Conservation (phyloP, 2,797 vertebrate genomes). For the Anabacerthia variegaticeps region DNA sequence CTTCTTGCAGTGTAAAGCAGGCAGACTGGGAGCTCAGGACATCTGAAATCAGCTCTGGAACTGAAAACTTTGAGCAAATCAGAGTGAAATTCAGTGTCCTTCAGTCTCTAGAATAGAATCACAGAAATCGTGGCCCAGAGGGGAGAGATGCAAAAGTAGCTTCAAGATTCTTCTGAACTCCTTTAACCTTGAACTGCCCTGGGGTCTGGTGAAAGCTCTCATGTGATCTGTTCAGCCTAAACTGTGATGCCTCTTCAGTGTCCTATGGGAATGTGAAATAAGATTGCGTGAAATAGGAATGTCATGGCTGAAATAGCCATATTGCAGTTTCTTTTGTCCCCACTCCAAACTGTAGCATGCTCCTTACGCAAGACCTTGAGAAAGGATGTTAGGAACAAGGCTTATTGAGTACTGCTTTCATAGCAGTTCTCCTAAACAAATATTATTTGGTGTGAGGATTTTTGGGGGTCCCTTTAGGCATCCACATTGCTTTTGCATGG, state of each 20-base stretch:
- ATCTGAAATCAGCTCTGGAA: neutral
- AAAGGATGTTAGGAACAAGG: neutral
- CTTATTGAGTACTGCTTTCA: neutral
- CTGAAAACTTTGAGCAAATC: neutral
- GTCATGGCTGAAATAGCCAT: neutral
- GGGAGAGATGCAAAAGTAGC: neutral
- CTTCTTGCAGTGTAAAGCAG: neutral
- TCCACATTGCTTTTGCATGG: neutral
- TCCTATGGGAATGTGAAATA: slow-evolving; percentile 35
- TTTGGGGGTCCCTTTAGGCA: neutral
- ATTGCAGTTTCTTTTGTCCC: slow-evolving; percentile 12
- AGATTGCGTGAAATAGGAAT: slow-evolving; percentile 51
- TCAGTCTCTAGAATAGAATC: neutral
- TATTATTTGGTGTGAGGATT: fast-evolving
- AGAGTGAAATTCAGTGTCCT: neutral
- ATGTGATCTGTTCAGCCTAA: neutral
- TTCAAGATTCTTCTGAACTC: neutral
- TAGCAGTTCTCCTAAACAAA: neutral
- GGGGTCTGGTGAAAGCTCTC: neutral
- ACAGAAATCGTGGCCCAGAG: neutral
- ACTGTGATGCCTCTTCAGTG: neutral
- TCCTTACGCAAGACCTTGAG: neutral
- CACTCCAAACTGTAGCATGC: neutral
- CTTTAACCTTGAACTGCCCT: slow-evolving; percentile 27
- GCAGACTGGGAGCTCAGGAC: neutral